Evolutionary conservation across 2,113 vertebrate species (phyloP).

Genomic region (Furnarius figulus): DNA sequence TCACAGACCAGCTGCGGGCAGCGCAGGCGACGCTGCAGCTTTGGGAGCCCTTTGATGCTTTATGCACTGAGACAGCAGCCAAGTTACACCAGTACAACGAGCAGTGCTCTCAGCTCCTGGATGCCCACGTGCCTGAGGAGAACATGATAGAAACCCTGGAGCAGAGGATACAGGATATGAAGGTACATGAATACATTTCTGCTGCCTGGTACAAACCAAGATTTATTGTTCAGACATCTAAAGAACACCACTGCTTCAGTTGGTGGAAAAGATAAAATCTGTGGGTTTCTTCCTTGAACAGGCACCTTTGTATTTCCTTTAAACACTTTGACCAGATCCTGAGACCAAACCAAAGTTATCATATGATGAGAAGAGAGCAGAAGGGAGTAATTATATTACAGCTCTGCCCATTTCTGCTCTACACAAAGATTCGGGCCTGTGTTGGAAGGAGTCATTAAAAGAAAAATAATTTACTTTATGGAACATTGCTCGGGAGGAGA

Average conservation of each 20-base stretch:
- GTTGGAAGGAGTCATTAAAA: not conserved
- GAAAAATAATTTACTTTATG: not conserved
- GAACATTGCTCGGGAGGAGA: not conserved
- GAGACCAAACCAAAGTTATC: not conserved
- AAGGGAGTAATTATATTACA: not conserved
- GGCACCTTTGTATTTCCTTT: not conserved
- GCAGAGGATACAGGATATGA: constrained; percentile 61
- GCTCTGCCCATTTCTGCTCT: not conserved
- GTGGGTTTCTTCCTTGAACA: not conserved
- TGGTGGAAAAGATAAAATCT: not conserved
- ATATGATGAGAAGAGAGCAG: not conserved
- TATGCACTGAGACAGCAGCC: constrained; percentile 39
- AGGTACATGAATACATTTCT: constrained; percentile 64
- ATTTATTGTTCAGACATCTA: not conserved
- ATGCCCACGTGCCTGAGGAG: constrained; percentile 35
- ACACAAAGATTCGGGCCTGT: not conserved
- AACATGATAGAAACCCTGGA: constrained; percentile 63
- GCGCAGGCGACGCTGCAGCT: constrained; percentile 61
- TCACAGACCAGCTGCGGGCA: constrained; percentile 69
- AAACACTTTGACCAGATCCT: not conserved
- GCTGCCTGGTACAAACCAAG: not conserved
- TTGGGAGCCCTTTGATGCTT: constrained; percentile 72
- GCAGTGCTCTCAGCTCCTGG: constrained; percentile 57
- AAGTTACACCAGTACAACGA: constrained; percentile 69
- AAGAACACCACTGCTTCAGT: not conserved